Base-by-base conservation (phyloP, 2,888 invertebrate species). In the Diplazon laetatorius region DNA sequence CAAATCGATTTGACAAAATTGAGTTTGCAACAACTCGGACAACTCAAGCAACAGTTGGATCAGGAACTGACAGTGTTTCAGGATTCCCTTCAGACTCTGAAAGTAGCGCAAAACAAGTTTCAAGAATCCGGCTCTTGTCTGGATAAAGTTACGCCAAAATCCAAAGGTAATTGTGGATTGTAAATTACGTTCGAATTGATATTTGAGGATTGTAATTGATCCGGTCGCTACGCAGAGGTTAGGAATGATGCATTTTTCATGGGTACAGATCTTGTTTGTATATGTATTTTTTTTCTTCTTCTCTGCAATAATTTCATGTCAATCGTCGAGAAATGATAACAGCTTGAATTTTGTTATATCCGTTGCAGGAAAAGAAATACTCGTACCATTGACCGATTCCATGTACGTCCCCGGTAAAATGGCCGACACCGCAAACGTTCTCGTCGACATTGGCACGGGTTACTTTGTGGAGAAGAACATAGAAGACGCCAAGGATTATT, bases 361-460 rank as follows among this genome's bases (percentile, higher is more conserved):
- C 63, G 14, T 84, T 82, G 3, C 70, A 89, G 89, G 87, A 5
- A 96, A 96, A 88, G 94, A 95, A 73, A 95, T 99, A 82, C 92
- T 99, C 18, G 98, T 99, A 14, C 99, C 99, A 0, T 92, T 99
- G 12, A 98, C 99, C 12, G 97, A 97, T 85, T 99, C 99, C 93
- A 98, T 99, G 96, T 99, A 99, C 92, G 98, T 99, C 48, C 97
- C 97, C 46, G 99, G 99, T 1, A 94, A 94, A 85, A 93, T 99
- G 75, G 93, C 94, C 78, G 96, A 98, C 88, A 94, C 96, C 37
- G 94, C 97, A 68, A 95, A 95, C 90, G 97, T 98, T 66, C 93
- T 99, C 35, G 96, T 99, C 83, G 99, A 99, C 91, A 95, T 99
- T 88, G 99, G 99, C 63, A 99, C 99, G 65, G 98, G 99, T 80